A percentile compares a stretch with the other conserved stretches of the same genome.
phyloP scores from a whole-genome alignment of 2,888 invertebrate species.

The Lamproptera curius region DNA sequence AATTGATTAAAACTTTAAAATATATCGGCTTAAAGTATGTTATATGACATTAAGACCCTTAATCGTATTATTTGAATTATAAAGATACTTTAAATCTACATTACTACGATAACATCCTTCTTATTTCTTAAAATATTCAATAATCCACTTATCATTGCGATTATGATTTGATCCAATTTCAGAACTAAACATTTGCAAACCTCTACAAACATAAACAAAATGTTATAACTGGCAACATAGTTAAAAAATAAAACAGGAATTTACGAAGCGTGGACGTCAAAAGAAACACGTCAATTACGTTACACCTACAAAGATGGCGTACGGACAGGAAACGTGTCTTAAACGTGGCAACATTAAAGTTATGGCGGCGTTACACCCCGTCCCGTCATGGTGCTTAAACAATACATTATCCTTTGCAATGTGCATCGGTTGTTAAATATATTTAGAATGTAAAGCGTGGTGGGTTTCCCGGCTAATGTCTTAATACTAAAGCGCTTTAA shows the following conservation, averaged over 20 bases:
- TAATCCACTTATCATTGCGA: too few species aligned
- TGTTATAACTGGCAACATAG: background rate
- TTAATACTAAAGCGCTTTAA: conserved; percentile 46
- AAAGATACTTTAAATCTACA: too few species aligned
- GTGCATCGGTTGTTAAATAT: conserved; percentile 37
- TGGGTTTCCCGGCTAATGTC: conserved; percentile 48
- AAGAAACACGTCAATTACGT: conserved; percentile 4
- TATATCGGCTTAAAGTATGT: too few species aligned
- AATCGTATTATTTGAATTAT: too few species aligned
- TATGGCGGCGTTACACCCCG: conserved; percentile 33
- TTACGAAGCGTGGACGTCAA: conserved; percentile 14
- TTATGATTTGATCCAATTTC: background rate
- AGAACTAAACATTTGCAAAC: background rate
- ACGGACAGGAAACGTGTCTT: conserved; percentile 40
- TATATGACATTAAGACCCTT: too few species aligned
- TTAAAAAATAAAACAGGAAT: conserved; percentile 6
- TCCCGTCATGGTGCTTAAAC: conserved; percentile 36
- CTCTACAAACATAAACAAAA: background rate
- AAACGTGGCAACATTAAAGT: conserved; percentile 31
- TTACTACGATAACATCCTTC: too few species aligned
- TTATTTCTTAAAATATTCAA: too few species aligned
- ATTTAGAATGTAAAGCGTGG: conserved; percentile 42
- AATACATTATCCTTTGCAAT: conserved; percentile 37
- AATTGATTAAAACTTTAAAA: too few species aligned
- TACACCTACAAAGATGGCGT: conserved; percentile 12